Evolutionary conservation across 2,113 vertebrate species (phyloP).

Genomic region (Reinhardtius hippoglossoides): DNA sequence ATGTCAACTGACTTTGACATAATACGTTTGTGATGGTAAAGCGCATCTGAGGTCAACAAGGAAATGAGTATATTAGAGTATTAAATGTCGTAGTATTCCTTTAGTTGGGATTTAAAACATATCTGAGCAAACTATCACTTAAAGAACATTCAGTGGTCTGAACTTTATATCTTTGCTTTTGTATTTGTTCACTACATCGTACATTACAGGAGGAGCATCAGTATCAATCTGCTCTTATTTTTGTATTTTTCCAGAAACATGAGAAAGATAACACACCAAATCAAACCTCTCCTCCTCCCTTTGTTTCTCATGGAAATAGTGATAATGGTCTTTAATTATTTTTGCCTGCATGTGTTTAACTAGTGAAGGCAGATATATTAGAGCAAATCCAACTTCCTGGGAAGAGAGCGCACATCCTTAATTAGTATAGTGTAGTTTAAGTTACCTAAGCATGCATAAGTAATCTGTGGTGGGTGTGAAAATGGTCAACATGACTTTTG

Average conservation of each 20-base stretch:
- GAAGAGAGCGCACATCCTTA: slow-evolving; percentile 1
- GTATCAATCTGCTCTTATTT: not conserved
- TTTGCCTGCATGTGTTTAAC: not conserved
- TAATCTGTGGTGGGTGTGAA: slow-evolving; percentile 59
- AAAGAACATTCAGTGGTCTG: not conserved
- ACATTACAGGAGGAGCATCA: not conserved
- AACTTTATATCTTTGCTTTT: slow-evolving; percentile 3
- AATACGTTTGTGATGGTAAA: too few relatives aligned
- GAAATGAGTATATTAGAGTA: too few relatives aligned
- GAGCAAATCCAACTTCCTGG: not conserved
- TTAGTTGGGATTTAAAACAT: not conserved
- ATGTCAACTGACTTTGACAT: not conserved
- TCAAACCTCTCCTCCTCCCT: not conserved
- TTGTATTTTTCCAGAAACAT: not conserved
- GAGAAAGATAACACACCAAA: not conserved
- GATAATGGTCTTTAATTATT: slow-evolving; percentile 14
- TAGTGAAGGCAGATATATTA: slow-evolving; percentile 5
- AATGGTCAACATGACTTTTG: slow-evolving; percentile 67
- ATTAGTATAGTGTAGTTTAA: slow-evolving; percentile 32
- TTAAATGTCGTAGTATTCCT: too few relatives aligned
- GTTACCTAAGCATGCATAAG: slow-evolving; percentile 33
- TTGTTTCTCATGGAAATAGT: slow-evolving; percentile 5
- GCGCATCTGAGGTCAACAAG: too few relatives aligned
- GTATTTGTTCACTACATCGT: not conserved
- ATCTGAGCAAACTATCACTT: not conserved